A percentile compares a stretch with the other conserved stretches of the same genome.
Conservation (phyloP, 1,140 invertebrate species). For the Sitophilus oryzae region DNA sequence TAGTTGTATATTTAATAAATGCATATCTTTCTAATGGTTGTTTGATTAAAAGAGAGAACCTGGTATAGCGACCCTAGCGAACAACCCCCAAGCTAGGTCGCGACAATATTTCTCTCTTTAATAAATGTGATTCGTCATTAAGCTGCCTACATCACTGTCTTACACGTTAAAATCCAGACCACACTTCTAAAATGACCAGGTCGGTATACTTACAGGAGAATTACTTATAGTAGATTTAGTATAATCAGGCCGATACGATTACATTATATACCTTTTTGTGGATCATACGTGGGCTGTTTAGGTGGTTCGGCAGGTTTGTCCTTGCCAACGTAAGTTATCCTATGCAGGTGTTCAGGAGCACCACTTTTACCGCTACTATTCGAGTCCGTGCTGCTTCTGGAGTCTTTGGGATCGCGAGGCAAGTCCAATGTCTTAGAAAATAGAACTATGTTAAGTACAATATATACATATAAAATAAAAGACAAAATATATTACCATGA, state of each 20-base stretch:
- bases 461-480: not conserved
- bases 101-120: too few relatives aligned
- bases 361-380: slow-evolving; percentile 47
- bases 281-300: slow-evolving; percentile 35
- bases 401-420: slow-evolving; percentile 63
- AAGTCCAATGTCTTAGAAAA: slow-evolving; percentile 65
- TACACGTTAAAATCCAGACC: too few relatives aligned
- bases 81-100: too few relatives aligned
- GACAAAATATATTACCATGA: slow-evolving; percentile 64
- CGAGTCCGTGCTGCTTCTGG: slow-evolving; percentile 59
- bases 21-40: too few relatives aligned
- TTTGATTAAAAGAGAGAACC: too few relatives aligned
- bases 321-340: slow-evolving; percentile 39
- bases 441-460: not conserved
- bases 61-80: too few relatives aligned
- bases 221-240: too few relatives aligned
- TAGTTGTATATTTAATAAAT: too few relatives aligned
- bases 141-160: too few relatives aligned
- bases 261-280: slow-evolving; percentile 29
- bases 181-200: too few relatives aligned
- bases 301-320: slow-evolving; percentile 36
- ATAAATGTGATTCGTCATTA: too few relatives aligned
- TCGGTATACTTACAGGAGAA: too few relatives aligned
- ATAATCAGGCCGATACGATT: not conserved
- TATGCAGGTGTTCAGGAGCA: slow-evolving; percentile 38